Evolutionary conservation across 1,140 invertebrate genomes (phyloP).

Genomic region (Megalonaias nervosa): DNA sequence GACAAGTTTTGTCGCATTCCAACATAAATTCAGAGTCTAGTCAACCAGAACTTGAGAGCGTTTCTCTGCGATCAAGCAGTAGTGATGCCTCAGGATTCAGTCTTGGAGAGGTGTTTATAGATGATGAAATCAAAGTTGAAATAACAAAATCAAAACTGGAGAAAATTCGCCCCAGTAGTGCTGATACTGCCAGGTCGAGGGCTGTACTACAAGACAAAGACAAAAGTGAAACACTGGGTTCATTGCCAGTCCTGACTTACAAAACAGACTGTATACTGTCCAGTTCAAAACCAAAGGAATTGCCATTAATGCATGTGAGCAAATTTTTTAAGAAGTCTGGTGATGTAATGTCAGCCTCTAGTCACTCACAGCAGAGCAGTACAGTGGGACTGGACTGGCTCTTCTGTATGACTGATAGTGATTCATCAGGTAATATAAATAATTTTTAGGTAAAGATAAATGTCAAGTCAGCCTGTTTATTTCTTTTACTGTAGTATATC

Average conservation of each 20-base stretch:
- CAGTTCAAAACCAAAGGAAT: too few relatives aligned
- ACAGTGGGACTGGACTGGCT: constrained; percentile 67
- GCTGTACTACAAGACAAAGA: neutral
- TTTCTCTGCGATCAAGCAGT: constrained; percentile 17
- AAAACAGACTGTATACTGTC: too few relatives aligned
- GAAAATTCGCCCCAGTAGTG: too few relatives aligned
- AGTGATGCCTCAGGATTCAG: constrained; percentile 36
- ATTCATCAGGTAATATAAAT: constrained; percentile 59
- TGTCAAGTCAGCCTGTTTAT: too few relatives aligned
- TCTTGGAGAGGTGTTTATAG: constrained; percentile 38
- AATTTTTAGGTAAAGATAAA: too few relatives aligned
- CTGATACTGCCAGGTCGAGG: too few relatives aligned
- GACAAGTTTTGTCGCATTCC: too few relatives aligned
- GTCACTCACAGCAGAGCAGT: constrained; percentile 59
- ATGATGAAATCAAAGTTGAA: constrained; percentile 19
- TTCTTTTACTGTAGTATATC: too few relatives aligned
- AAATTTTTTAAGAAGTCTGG: too few relatives aligned
- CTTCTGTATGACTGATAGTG: constrained; percentile 64
- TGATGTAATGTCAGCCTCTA: too few relatives aligned
- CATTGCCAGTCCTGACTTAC: too few relatives aligned
- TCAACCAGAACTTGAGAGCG: constrained; percentile 23
- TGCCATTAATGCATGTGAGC: too few relatives aligned
- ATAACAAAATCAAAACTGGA: neutral
- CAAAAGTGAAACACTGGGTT: constrained; percentile 16
- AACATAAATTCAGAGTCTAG: constrained; percentile 6